A percentile compares a stretch with the other conserved stretches of the same genome.
Conservation (phyloP, 2,797 vertebrate species). For the Phalloptychus januarius region DNA sequence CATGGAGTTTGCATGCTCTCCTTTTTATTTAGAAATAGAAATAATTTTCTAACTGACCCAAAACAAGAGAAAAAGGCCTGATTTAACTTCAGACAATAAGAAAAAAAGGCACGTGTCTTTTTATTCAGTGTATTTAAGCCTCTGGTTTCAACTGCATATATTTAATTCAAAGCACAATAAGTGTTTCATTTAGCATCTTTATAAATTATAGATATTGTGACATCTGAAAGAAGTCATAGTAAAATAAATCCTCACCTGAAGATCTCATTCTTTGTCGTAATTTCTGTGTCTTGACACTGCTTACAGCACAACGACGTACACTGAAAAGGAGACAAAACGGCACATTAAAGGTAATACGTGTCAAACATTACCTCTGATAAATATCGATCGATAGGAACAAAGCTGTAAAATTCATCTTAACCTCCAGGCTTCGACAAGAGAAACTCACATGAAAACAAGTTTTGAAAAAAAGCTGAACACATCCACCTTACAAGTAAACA, state of each 20-base stretch:
- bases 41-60: not conserved
- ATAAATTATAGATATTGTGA: not conserved
- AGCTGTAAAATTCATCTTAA: not conserved
- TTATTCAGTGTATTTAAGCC: not conserved
- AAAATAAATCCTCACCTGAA: conserved; percentile 87
- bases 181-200: not conserved
- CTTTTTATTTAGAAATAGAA: not conserved
- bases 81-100: not conserved
- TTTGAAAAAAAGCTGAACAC: not conserved
- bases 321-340: conserved; percentile 70
- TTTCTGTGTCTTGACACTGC: conserved; percentile 95
- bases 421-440: not conserved
- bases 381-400: not conserved
- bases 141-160: not conserved
- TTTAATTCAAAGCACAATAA: not conserved
- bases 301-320: conserved; percentile 98
- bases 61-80: not conserved
- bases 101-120: not conserved
- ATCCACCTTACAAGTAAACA: not conserved
- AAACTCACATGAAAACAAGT: not conserved
- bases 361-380: not conserved
- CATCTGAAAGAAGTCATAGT: not conserved
- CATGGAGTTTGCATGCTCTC: too few species aligned
- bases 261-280: conserved; percentile 98
- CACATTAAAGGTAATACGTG: conserved; percentile 8